Evolutionary conservation across 2,888 invertebrate species (phyloP), one percentile per base, ranked within the genome.

Genomic region (Chouioia cunea): DNA sequence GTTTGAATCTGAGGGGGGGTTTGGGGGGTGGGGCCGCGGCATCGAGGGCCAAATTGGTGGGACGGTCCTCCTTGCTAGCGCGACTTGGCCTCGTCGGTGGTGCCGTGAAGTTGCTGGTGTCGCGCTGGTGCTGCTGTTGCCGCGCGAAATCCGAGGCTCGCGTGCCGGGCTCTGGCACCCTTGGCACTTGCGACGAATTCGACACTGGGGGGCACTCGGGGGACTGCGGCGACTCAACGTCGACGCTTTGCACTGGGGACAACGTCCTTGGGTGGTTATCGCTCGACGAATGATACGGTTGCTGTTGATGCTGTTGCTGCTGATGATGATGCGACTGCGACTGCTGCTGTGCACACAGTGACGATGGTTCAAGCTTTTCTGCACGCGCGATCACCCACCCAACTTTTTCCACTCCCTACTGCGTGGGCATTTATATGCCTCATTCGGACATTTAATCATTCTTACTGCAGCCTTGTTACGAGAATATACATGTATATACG

Each of bases 191-290:
- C 22, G 22, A 2, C 10, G 50, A 18, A 4, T 10, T 16, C 18
- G 50, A 50, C 50, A 50, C 50, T 50, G 20, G 14, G 16, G 48
- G 15, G 50, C 46, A 14, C 16, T 18, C 4, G 50, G 87, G 81
- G 48, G 86, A 86, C 46, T 87, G 83, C 70, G 86, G 82, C 69
- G 87, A 86, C 44, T 86, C 85, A 53, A 77, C 71, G 44, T 78
- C 81, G 50, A 78, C 69, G 68, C 79, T 80, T 74, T 81, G 82
- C 54, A 83, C 79, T 62, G 81, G 82, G 76, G 80, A 79, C 77
- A 81, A 77, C 70, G 81, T 77, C 74, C 76, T 74, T 59, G 77
- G 68, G 60, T 70, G 58, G 65, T 72, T 72, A 75, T 77, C 71
- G 71, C 65, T 62, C 64, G 60, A 79, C 77, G 77, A 16, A 65